These are phyloP conservation scores for Tupaia tana DNA, from an alignment of 2,113 vertebrate genomes.

Conservation along the genomic window DNA sequence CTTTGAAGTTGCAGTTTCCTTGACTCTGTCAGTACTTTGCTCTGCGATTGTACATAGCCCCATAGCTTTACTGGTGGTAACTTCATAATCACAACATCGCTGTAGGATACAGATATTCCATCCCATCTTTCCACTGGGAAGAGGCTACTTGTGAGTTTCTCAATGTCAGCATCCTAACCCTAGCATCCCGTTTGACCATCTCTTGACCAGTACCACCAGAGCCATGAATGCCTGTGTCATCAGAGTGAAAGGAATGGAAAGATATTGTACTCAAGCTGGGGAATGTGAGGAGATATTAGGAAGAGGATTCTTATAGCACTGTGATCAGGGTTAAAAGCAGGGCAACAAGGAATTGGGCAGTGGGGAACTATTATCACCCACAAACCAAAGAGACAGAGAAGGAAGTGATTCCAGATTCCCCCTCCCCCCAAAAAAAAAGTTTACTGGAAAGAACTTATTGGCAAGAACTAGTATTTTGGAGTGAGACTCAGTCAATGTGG, in stretches of 20 bases:
- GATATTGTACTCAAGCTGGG: rapidly evolving
- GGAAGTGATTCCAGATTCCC: rapidly evolving
- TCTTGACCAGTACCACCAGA: neutral
- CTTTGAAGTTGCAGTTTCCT: neutral
- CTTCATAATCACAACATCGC: neutral
- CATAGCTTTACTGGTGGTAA: no score
- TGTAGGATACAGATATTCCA: no score
- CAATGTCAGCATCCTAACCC: neutral
- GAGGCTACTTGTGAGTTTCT: neutral
- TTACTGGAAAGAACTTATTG: neutral
- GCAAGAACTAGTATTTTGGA: neutral
- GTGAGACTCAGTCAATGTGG: neutral
- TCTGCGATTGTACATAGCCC: rapidly evolving
- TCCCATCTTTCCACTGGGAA: neutral
- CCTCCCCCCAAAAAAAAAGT: neutral
- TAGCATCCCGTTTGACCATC: neutral
- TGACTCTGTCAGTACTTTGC: neutral
- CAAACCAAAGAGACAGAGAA: neutral
- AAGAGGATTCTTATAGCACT: rapidly evolving
- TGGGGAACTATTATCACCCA: neutral
- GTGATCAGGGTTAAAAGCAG: neutral
- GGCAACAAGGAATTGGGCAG: rapidly evolving
- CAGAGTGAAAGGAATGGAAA: neutral
- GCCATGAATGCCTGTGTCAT: neutral
- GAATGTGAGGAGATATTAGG: neutral